Evolutionary conservation across 2,888 invertebrate species (phyloP).

Genomic region (Cyaniris semiargus): DNA sequence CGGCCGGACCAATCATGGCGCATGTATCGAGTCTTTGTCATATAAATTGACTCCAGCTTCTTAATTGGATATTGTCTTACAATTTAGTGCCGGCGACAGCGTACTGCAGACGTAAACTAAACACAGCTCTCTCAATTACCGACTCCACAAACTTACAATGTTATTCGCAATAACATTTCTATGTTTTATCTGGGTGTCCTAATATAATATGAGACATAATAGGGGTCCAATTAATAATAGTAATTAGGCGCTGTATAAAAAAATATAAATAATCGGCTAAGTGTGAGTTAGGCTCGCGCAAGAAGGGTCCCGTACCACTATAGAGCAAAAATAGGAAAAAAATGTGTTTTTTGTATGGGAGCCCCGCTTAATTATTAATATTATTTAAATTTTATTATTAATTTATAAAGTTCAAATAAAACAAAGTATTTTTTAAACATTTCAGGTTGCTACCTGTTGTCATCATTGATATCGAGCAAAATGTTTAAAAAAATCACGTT

Average conservation of each 20-base stretch:
- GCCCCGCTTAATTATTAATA: no score
- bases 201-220: not conserved
- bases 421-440: no score
- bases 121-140: constrained; percentile 21
- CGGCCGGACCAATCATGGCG: constrained; percentile 61
- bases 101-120: constrained; percentile 22
- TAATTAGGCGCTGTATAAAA: not conserved
- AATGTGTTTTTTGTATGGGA: no score
- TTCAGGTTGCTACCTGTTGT: no score
- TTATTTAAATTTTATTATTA: no score
- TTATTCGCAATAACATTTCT: constrained; percentile 14
- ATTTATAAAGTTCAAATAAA: no score
- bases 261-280: no score
- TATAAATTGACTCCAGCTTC: constrained; percentile 64
- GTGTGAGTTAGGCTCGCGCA: no score
- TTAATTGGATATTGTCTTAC: constrained; percentile 48
- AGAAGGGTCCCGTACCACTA: no score
- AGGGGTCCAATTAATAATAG: not conserved
- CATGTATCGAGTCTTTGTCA: constrained; percentile 62
- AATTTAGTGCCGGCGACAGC: constrained; percentile 37
- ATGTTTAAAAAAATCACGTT: no score
- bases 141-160: constrained; percentile 18
- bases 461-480: no score
- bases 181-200: not conserved
- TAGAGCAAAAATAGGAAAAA: no score